phyloP scores from a whole-genome alignment of 1,140 invertebrate genomes.

The Antheraea mylitta region DNA sequence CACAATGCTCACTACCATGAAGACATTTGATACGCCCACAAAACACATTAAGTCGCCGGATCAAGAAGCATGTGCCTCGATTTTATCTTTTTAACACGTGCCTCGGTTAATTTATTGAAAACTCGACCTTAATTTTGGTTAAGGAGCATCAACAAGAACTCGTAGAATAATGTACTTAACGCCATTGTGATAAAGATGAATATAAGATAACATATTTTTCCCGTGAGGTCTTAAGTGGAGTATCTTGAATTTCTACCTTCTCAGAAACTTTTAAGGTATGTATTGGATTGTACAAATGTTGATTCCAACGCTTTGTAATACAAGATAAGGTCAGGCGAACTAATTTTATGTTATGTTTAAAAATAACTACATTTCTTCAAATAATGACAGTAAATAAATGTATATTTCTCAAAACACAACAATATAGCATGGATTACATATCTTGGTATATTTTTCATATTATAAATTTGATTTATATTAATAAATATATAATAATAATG shows the following conservation, averaged over 20 bases:
- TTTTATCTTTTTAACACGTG: slow-evolving; percentile 61
- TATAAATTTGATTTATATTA: too few relatives aligned
- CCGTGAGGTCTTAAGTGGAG: not conserved
- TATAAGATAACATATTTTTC: not conserved
- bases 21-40: slow-evolving; percentile 73
- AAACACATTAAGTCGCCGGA: slow-evolving; percentile 68
- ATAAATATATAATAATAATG: too few relatives aligned
- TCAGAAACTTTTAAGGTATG: not conserved
- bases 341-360: not conserved
- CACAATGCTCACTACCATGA: slow-evolving; percentile 38
- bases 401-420: too few relatives aligned
- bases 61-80: slow-evolving; percentile 69
- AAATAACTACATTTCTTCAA: not conserved
- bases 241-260: not conserved
- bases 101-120: slow-evolving; percentile 17
- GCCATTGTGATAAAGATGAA: not conserved
- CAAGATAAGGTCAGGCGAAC: not conserved
- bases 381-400: too few relatives aligned
- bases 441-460: too few relatives aligned
- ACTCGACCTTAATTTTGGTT: slow-evolving; percentile 22
- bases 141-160: not conserved
- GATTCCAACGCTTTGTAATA: not conserved
- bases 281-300: not conserved
- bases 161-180: not conserved
- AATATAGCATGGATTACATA: too few relatives aligned